Percentiles rank a stretch among this genome's conserved stretches.
Conservation (phyloP, 2,888 invertebrate species). For the Keiferia lycopersicella region DNA sequence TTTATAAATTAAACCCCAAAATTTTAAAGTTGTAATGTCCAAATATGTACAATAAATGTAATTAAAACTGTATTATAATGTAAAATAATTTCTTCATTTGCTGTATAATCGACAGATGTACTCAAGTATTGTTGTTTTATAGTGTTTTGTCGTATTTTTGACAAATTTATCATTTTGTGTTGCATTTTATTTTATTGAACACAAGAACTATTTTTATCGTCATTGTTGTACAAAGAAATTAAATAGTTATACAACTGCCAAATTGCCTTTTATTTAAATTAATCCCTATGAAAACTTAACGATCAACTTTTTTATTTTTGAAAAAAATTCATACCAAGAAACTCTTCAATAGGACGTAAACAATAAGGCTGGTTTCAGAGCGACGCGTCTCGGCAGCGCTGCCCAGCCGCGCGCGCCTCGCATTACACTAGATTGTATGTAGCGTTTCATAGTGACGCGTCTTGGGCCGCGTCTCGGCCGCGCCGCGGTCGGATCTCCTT, state of each 20-base stretch:
- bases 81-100: constrained; percentile 21
- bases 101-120: constrained; percentile 30
- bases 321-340: too few relatives aligned
- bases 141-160: constrained; percentile 59
- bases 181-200: constrained; percentile 78
- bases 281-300: neutral
- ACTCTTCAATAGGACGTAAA: too few relatives aligned
- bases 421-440: too few relatives aligned
- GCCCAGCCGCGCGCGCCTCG: too few relatives aligned
- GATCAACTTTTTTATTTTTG: too few relatives aligned
- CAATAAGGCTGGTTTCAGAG: too few relatives aligned
- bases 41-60: constrained; percentile 24
- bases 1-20: constrained; percentile 1
- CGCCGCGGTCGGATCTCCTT: too few relatives aligned
- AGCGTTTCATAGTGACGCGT: too few relatives aligned
- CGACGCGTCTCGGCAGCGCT: too few relatives aligned
- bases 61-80: constrained; percentile 26
- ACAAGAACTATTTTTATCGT: constrained; percentile 60
- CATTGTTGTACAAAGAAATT: constrained; percentile 72
- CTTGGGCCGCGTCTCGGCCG: too few relatives aligned
- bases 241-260: constrained; percentile 78
- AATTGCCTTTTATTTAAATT: constrained; percentile 42
- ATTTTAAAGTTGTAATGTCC: constrained; percentile 22
- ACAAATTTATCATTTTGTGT: constrained; percentile 57
- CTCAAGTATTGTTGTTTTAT: constrained; percentile 47